These are phyloP conservation scores for Columba livia DNA, from an alignment of 2,113 vertebrate genomes.

Conservation along the genomic window DNA sequence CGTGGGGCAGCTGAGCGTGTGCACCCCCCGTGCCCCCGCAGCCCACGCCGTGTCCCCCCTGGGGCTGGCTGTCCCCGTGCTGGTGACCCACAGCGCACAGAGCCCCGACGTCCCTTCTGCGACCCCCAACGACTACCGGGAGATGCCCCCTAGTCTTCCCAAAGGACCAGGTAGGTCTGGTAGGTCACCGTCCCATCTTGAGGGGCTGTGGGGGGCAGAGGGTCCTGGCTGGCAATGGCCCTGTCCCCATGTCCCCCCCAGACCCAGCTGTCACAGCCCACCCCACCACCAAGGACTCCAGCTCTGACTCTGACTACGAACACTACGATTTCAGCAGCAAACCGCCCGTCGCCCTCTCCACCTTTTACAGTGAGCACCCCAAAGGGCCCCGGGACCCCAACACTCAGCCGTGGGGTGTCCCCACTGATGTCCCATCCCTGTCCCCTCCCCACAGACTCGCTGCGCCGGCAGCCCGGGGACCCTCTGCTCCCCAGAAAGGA, in stretches of 20 bases:
- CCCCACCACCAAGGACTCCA: not conserved
- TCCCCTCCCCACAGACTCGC: constrained; percentile 59
- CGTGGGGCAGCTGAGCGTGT: rapidly evolving
- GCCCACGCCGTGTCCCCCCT: not conserved
- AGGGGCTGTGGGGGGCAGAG: not conserved
- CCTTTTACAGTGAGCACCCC: constrained; percentile 76
- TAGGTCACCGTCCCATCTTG: rapidly evolving
- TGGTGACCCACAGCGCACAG: constrained; percentile 1
- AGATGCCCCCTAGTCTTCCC: not conserved
- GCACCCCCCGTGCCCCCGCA: not conserved
- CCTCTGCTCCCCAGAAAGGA: constrained; percentile 1
- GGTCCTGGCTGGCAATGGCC: no score
- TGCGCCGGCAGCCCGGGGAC: constrained; percentile 36
- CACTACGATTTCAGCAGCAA: constrained; percentile 74
- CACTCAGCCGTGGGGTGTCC: not conserved
- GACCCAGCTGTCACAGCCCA: not conserved
- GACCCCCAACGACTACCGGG: constrained; percentile 54
- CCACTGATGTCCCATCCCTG: not conserved
- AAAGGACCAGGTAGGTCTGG: constrained; percentile 68
- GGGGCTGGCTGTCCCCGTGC: not conserved
- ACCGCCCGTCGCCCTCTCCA: constrained; percentile 74
- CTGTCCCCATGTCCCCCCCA: not conserved
- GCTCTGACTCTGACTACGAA: constrained; percentile 69
- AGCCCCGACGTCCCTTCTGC: rapidly evolving
- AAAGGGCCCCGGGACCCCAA: rapidly evolving